Conservation (phyloP, 2,888 invertebrate genomes). For the Pristionchus mayeri region DNA sequence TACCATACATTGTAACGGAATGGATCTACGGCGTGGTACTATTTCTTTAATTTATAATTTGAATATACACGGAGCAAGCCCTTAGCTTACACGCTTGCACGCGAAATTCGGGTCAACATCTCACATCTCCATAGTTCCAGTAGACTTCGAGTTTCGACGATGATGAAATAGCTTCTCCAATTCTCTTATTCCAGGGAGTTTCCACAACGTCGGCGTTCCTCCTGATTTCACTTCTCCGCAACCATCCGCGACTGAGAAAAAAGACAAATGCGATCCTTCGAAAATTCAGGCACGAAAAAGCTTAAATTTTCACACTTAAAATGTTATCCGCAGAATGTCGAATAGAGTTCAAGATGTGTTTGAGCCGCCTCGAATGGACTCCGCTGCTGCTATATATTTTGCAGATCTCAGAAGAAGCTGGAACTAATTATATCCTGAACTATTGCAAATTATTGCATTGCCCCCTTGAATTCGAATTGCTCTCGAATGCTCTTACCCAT, state of each 20-base stretch:
- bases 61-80: too few species aligned
- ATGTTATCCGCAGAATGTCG: background rate
- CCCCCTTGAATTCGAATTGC: too few species aligned
- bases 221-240: background rate
- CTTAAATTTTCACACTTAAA: background rate
- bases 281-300: background rate
- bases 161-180: background rate
- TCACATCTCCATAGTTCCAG: too few species aligned
- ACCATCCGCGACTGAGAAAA: background rate
- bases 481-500: too few species aligned
- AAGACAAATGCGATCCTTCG: background rate
- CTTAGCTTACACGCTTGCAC: too few species aligned
- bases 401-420: background rate
- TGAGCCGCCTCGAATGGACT: background rate
- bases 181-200: background rate
- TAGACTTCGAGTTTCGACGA: too few species aligned
- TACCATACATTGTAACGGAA: background rate
- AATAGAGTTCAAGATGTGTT: background rate
- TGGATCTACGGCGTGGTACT: background rate
- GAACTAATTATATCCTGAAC: background rate
- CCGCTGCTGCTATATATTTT: background rate
- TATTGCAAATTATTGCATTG: too few species aligned
- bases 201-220: background rate
- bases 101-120: too few species aligned
- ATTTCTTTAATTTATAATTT: too few species aligned